Conservation (phyloP, 2,113 vertebrate species). For the Hucho hucho region DNA sequence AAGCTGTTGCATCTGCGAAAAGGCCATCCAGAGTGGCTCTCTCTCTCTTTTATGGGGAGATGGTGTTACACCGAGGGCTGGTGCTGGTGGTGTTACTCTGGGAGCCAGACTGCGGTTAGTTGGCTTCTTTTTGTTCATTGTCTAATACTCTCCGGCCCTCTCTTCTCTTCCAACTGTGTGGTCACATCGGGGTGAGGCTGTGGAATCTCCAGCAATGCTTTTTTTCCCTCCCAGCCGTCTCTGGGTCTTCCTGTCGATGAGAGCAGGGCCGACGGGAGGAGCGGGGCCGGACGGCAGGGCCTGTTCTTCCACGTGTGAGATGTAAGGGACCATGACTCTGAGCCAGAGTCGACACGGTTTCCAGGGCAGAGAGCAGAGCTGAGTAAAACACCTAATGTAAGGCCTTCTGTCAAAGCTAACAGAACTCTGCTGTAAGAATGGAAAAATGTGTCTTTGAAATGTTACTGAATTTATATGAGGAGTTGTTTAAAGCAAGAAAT, state of each 20-base stretch:
- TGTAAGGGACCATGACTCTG: constrained; percentile 34
- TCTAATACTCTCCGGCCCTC: constrained; percentile 29
- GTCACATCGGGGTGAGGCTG: constrained; percentile 15
- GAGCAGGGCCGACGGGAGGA: neutral
- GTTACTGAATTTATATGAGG: no score
- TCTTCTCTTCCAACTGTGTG: neutral
- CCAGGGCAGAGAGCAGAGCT: neutral
- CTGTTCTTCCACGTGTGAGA: constrained; percentile 43
- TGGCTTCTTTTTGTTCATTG: constrained; percentile 12
- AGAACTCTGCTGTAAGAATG: no score
- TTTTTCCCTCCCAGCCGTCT: no score
- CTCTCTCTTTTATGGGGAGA: constrained; percentile 27
- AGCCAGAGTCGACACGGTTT: constrained; percentile 11
- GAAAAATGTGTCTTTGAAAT: no score
- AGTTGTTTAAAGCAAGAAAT: no score
- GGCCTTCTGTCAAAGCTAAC: no score
- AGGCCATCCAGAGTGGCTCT: constrained; percentile 11
- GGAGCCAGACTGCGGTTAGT: constrained; percentile 18
- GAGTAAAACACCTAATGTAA: no score
- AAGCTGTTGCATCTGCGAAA: constrained; percentile 9
- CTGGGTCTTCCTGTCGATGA: neutral
- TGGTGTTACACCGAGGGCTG: constrained; percentile 31
- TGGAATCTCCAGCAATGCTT: no score
- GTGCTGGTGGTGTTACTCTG: constrained; percentile 18
- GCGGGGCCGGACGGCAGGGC: neutral